Conservation (phyloP, 2,113 vertebrate species). For the Lasiurus borealis region DNA sequence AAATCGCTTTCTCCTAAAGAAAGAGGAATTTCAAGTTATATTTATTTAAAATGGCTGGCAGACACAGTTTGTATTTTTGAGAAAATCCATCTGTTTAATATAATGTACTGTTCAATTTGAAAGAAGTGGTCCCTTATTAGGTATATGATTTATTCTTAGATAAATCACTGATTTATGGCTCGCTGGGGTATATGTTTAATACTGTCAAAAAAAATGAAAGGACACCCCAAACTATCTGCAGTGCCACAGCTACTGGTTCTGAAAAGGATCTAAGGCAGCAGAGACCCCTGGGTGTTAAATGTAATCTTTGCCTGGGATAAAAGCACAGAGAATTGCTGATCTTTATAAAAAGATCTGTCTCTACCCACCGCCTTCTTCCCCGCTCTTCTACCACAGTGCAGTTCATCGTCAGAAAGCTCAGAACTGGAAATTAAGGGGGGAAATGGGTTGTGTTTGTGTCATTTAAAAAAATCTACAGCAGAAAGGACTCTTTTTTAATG, state of each 20-base stretch:
- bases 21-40: conserved; percentile 86
- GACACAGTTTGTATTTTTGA: conserved; percentile 87
- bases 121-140: conserved; percentile 89
- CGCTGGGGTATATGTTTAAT: conserved; percentile 88
- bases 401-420: background rate
- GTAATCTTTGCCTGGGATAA: conserved; percentile 88
- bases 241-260: conserved; percentile 85
- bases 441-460: conserved; percentile 70
- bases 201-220: conserved; percentile 85
- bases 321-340: conserved; percentile 86
- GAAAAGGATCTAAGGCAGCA: conserved; percentile 88
- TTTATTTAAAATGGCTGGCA: conserved; percentile 86
- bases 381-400: conserved; percentile 49
- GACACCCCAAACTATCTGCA: conserved; percentile 89
- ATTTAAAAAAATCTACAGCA: conserved; percentile 71
- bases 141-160: conserved; percentile 89
- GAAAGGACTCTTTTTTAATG: conserved; percentile 68
- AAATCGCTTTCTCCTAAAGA: conserved; percentile 80
- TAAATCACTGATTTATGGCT: conserved; percentile 89
- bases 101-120: conserved; percentile 88
- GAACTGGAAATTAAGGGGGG: conserved; percentile 66
- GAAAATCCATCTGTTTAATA: conserved; percentile 87
- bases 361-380: conserved; percentile 64
- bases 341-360: conserved; percentile 85
- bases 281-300: conserved; percentile 88